Conservation (phyloP, 2,888 invertebrate species). For the Drosophila neutralis region DNA sequence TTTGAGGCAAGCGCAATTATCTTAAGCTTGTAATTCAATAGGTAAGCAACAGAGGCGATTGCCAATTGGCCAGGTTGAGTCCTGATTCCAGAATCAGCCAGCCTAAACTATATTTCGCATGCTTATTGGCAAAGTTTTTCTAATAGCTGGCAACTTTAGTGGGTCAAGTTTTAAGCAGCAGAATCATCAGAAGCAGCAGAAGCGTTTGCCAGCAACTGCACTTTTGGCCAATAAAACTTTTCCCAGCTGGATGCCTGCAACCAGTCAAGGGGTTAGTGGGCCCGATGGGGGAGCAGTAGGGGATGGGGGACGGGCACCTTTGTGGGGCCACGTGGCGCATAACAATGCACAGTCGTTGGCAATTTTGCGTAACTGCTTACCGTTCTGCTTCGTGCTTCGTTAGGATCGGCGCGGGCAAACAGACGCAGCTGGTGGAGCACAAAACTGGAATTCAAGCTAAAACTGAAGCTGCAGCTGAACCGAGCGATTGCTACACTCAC, state of each 20-base stretch:
- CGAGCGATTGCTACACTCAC: neutral
- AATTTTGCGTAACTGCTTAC: constrained; percentile 77
- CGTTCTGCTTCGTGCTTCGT: constrained; percentile 75
- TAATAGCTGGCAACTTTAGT: constrained; percentile 55
- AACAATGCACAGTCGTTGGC: constrained; percentile 76
- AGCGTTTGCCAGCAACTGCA: constrained; percentile 40
- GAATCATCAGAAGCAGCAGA: constrained; percentile 13
- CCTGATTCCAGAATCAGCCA: neutral
- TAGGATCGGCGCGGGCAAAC: constrained; percentile 46
- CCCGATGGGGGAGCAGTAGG: neutral
- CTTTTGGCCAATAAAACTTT: constrained; percentile 75
- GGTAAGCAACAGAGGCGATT: constrained; percentile 12
- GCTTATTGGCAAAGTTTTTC: constrained; percentile 71
- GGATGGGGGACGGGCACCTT: constrained; percentile 38
- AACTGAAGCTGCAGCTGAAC: constrained; percentile 7
- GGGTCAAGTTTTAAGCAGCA: constrained; percentile 65
- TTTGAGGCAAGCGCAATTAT: constrained; percentile 1
- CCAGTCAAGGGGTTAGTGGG: neutral
- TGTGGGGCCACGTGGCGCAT: constrained; percentile 73
- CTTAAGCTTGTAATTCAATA: constrained; percentile 11
- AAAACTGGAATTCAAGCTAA: constrained; percentile 4
- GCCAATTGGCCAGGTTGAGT: constrained; percentile 12
- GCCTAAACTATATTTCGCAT: constrained; percentile 40
- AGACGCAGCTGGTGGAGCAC: neutral
- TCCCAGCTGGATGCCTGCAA: constrained; percentile 44